Evolutionary conservation across 2,113 vertebrate genomes (phyloP).

Genomic region (Hypanus sabinus): DNA sequence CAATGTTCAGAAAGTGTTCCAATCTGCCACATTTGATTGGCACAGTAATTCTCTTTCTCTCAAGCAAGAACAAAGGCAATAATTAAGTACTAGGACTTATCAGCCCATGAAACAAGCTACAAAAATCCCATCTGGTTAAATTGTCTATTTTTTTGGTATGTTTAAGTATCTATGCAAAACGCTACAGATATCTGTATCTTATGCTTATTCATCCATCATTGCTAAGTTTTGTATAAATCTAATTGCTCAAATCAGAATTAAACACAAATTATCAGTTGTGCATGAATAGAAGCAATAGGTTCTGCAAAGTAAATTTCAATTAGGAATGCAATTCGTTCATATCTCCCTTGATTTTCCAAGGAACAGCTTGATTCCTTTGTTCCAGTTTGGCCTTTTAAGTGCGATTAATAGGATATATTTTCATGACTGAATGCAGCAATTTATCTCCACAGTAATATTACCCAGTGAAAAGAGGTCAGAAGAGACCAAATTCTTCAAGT

Average conservation of each 20-base stretch:
- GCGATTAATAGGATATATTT: background rate
- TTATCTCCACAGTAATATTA: background rate
- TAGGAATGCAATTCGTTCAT: conserved; percentile 21
- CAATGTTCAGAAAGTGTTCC: background rate
- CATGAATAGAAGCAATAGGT: conserved; percentile 15
- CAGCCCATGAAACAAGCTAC: background rate
- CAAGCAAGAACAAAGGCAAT: background rate
- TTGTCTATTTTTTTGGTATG: background rate
- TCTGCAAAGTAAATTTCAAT: conserved; percentile 32
- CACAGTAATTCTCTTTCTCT: background rate
- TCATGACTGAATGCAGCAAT: background rate
- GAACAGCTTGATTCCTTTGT: conserved; percentile 11
- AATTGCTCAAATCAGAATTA: conserved; percentile 29
- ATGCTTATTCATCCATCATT: conserved; percentile 21
- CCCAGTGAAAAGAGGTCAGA: background rate
- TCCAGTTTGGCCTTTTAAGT: background rate
- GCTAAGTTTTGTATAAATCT: background rate
- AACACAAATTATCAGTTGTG: conserved; percentile 15
- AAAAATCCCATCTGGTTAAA: conserved; percentile 21
- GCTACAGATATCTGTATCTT: conserved; percentile 22
- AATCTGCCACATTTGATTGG: background rate
- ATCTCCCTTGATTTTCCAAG: conserved; percentile 14
- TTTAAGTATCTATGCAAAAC: conserved; percentile 16
- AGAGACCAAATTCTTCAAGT: background rate
- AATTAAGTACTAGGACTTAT: conserved; percentile 17